phyloP scores from a whole-genome alignment of 2,797 vertebrate species.

The Falco naumanni region DNA sequence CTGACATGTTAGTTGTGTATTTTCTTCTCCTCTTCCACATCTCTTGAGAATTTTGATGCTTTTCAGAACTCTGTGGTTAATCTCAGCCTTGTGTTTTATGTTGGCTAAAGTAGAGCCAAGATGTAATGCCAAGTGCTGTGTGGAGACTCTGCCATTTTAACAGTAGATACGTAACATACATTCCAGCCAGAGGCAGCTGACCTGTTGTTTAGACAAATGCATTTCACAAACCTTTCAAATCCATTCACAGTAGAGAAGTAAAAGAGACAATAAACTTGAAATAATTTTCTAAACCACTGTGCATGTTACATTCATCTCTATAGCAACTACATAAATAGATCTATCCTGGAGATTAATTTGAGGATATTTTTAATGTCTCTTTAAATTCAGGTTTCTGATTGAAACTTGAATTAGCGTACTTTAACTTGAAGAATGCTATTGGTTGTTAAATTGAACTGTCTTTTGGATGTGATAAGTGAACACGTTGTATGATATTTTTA shows the following conservation, averaged over 20 bases:
- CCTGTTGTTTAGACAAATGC: conserved; percentile 3
- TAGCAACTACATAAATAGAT: conserved; percentile 69
- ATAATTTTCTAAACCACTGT: conserved; percentile 17
- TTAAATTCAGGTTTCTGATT: conserved; percentile 30
- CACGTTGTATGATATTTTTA: neutral
- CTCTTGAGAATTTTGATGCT: neutral
- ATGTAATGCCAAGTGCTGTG: neutral
- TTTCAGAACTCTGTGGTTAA: neutral
- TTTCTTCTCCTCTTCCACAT: neutral
- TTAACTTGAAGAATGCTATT: neutral
- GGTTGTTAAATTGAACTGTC: neutral
- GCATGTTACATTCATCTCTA: conserved; percentile 59
- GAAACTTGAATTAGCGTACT: conserved; percentile 4
- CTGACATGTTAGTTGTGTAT: neutral
- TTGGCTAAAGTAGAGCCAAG: neutral
- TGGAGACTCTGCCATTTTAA: neutral
- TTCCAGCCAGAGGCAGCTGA: neutral
- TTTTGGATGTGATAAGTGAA: neutral
- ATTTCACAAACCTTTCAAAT: conserved; percentile 37
- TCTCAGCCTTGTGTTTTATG: neutral
- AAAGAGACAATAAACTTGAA: conserved; percentile 55
- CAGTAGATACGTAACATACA: neutral
- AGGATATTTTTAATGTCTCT: conserved; percentile 65
- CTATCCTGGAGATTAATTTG: conserved; percentile 58
- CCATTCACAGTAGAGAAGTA: neutral